Conservation (phyloP, 2,113 vertebrate species). For the Scopus umbretta region DNA sequence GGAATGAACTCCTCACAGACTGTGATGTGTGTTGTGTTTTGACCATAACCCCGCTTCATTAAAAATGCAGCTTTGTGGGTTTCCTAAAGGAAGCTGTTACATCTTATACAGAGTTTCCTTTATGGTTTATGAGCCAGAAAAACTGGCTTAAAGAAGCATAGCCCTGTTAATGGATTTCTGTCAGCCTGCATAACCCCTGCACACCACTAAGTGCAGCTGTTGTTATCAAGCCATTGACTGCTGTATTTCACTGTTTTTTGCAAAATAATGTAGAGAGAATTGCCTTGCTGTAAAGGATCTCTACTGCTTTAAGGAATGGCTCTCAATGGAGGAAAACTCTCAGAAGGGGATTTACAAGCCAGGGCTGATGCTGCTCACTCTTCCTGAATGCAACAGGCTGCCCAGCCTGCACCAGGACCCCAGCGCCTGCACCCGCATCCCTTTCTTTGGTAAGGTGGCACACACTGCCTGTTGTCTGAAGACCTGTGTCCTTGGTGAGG, state of each 20-base stretch:
- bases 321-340: constrained; percentile 75
- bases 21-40: background rate
- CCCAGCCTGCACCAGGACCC: constrained; percentile 83
- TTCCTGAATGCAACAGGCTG: constrained; percentile 84
- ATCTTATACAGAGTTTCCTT: background rate
- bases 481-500: background rate
- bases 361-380: constrained; percentile 63
- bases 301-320: constrained; percentile 93
- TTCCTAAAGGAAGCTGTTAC: background rate
- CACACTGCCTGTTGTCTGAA: accelerated
- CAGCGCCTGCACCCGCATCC: constrained; percentile 78
- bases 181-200: background rate
- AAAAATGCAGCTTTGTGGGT: background rate
- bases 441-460: constrained; percentile 82
- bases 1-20: background rate
- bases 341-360: constrained; percentile 72
- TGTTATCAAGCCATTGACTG: constrained; percentile 14
- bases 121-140: background rate
- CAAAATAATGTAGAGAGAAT: constrained; percentile 83
- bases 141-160: background rate
- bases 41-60: background rate
- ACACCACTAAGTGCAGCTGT: background rate
- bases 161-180: background rate
- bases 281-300: constrained; percentile 93
- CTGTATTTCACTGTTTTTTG: constrained; percentile 57